Evolutionary conservation across 1,140 invertebrate species (phyloP).

Genomic region (Trialeurodes vaporariorum): DNA sequence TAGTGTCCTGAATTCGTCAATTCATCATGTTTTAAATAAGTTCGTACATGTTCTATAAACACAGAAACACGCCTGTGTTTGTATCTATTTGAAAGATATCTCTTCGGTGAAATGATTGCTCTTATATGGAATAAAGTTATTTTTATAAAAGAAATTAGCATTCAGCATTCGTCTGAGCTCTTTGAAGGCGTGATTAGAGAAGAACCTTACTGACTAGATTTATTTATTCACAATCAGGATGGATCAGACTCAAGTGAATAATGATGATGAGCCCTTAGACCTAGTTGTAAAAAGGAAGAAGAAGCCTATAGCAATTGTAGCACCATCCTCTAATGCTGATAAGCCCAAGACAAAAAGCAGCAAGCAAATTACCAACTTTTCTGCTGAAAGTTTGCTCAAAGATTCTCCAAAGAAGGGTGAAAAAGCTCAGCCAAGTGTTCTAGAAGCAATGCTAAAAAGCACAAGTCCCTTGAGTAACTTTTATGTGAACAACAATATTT

Average conservation of each 20-base stretch:
- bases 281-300: constrained; percentile 32
- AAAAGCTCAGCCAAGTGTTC: neutral
- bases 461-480: neutral
- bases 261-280: constrained; percentile 32
- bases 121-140: too few species aligned
- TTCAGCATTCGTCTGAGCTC: too few species aligned
- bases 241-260: constrained; percentile 10
- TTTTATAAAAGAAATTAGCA: too few species aligned
- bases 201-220: too few species aligned
- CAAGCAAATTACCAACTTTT: constrained; percentile 18
- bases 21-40: too few species aligned
- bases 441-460: neutral
- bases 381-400: neutral
- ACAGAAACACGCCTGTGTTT: too few species aligned
- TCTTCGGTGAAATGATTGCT: too few species aligned
- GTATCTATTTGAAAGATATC: too few species aligned
- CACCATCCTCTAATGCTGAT: constrained; percentile 28
- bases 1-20: too few species aligned
- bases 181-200: too few species aligned
- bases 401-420: neutral
- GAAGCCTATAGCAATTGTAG: constrained; percentile 37
- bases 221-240: neutral
- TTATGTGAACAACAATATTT: constrained; percentile 9
- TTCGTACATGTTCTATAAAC: too few species aligned
- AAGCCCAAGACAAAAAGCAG: constrained; percentile 19